phyloP scores from a whole-genome alignment of 2,113 vertebrate genomes.

The Paralichthys olivaceus region DNA sequence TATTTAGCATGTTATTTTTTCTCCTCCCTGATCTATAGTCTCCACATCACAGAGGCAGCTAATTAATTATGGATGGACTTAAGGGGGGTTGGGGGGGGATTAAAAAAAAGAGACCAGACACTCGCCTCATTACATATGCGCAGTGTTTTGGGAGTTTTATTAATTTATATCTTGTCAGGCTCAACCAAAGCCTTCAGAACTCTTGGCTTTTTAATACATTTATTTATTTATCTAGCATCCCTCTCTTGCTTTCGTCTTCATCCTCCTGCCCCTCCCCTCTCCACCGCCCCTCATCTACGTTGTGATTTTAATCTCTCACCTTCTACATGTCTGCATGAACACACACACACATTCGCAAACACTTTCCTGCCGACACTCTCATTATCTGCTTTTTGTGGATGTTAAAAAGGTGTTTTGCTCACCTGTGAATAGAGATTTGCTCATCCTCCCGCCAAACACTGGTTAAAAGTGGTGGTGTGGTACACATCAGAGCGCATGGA shows the following conservation, averaged over 20 bases:
- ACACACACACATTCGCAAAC: constrained; percentile 13
- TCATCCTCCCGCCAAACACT: constrained; percentile 37
- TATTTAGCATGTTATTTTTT: constrained; percentile 79
- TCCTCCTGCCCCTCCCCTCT: constrained; percentile 21
- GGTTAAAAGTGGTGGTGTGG: constrained; percentile 22
- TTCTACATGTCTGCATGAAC: constrained; percentile 41
- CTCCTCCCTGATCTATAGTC: constrained; percentile 78
- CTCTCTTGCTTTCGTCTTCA: constrained; percentile 33
- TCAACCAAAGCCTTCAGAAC: constrained; percentile 63
- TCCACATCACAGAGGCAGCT: constrained; percentile 75
- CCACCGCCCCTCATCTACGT: constrained; percentile 19
- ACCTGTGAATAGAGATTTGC: constrained; percentile 64
- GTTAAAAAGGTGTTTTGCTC: constrained; percentile 73
- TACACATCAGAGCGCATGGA: constrained; percentile 41
- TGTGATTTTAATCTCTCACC: constrained; percentile 63
- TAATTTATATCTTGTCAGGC: constrained; percentile 78
- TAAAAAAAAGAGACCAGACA: constrained; percentile 68
- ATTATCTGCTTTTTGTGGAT: constrained; percentile 66
- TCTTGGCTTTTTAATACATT: constrained; percentile 64
- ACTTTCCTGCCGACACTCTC: constrained; percentile 44
- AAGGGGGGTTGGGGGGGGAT: constrained; percentile 8
- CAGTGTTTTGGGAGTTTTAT: constrained; percentile 76
- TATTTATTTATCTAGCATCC: constrained; percentile 67
- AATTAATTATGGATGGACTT: constrained; percentile 80
- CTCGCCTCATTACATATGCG: constrained; percentile 73